phyloP scores from a whole-genome alignment of 2,888 invertebrate genomes.

The Ryuthela nishihirai region DNA sequence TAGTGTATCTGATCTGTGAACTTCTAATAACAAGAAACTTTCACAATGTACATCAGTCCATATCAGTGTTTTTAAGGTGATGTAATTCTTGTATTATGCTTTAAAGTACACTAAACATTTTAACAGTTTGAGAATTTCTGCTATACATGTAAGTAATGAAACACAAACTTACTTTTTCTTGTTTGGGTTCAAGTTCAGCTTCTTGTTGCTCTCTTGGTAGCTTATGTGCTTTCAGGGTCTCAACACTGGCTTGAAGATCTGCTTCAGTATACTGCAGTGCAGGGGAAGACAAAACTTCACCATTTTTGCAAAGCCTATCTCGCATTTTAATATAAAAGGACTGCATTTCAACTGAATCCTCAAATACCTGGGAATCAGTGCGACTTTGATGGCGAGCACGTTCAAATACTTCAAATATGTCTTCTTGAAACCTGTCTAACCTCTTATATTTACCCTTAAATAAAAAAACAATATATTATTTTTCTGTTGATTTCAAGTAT shows the following conservation, averaged over 20 bases:
- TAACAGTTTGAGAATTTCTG: too few species aligned
- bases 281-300: conserved; percentile 75
- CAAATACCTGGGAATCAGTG: conserved; percentile 88
- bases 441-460: conserved; percentile 80
- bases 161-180: conserved; percentile 29
- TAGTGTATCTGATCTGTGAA: too few species aligned
- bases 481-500: too few species aligned
- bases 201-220: conserved; percentile 59
- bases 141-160: too few species aligned
- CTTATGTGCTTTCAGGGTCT: conserved; percentile 71
- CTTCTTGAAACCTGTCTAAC: conserved; percentile 92
- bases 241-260: conserved; percentile 70
- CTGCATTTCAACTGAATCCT: conserved; percentile 91
- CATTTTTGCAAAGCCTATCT: conserved; percentile 70
- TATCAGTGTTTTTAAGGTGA: too few species aligned
- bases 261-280: conserved; percentile 76
- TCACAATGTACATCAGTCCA: too few species aligned
- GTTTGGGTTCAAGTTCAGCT: conserved; percentile 59
- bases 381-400: conserved; percentile 77
- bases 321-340: conserved; percentile 72
- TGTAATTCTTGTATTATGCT: too few species aligned
- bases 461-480: too few species aligned
- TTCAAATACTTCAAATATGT: conserved; percentile 90
- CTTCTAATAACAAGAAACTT: too few species aligned
- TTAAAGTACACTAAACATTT: too few species aligned